Percentiles rank a stretch among this genome's conserved stretches.
Evolutionary conservation across 1,140 invertebrate genomes (phyloP).

Genomic region (Steinernema khuongi): DNA sequence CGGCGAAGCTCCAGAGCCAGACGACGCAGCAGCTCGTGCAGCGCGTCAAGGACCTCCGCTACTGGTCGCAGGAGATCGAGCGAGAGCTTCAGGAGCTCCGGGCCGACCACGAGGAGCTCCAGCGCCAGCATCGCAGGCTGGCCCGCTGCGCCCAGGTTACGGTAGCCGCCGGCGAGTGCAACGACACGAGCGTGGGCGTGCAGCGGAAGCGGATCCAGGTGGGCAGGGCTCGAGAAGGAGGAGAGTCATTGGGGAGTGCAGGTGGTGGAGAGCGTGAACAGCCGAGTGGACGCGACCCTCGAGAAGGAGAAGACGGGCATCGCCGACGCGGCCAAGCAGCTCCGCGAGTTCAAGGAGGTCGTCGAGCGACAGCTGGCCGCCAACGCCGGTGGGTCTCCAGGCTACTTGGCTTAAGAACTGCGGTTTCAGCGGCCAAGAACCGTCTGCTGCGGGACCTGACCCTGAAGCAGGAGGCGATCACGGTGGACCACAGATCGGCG

Average conservation of each 20-base stretch:
- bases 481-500: slow-evolving; percentile 47
- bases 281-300: slow-evolving; percentile 47
- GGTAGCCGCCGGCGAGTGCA: slow-evolving; percentile 39
- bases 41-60: slow-evolving; percentile 53
- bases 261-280: slow-evolving; percentile 42
- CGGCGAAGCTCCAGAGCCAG: slow-evolving; percentile 47
- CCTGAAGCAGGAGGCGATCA: slow-evolving; percentile 51
- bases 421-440: slow-evolving; percentile 43
- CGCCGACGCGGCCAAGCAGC: slow-evolving; percentile 44
- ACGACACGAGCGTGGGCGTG: slow-evolving; percentile 48
- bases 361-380: slow-evolving; percentile 49
- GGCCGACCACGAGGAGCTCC: slow-evolving; percentile 50
- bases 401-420: background rate
- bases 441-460: slow-evolving; percentile 46
- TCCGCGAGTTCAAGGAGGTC: slow-evolving; percentile 44
- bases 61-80: slow-evolving; percentile 54
- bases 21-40: slow-evolving; percentile 53
- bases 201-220: slow-evolving; percentile 51
- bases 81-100: slow-evolving; percentile 48
- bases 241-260: slow-evolving; percentile 9
- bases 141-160: slow-evolving; percentile 42
- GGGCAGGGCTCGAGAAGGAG: background rate
- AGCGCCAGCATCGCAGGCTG: slow-evolving; percentile 44
- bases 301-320: slow-evolving; percentile 49
- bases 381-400: slow-evolving; percentile 41